Base-by-base conservation (phyloP, 2,113 vertebrate genomes). In the Nesogale talazaci region DNA sequence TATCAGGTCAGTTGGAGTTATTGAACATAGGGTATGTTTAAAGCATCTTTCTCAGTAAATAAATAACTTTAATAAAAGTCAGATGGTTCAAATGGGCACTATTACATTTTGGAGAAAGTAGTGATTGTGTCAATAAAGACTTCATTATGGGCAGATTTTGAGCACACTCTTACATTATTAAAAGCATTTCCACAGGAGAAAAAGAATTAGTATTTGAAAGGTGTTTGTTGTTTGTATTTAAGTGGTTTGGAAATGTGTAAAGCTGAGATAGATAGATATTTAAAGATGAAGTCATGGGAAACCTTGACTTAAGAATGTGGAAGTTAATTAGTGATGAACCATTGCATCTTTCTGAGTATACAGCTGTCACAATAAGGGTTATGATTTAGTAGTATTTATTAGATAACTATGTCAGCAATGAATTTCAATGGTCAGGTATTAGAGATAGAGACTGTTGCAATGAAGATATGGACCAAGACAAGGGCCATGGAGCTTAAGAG, bases 221-320 rank as follows among this genome's bases (percentile, higher is more conserved):
- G 31, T 56, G 11, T 15, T 74, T 69, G 59, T 74, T 69, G 59
- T 23, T 86, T 90, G 56, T 25, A 67, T 72, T 94, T 81, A n/a
- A 74, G 56, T 83, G 17, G 72, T 83, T 80, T 80, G 77, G 16
- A 61, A 78, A 11, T 72, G 81, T 82, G 9, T 82, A 22, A 77
- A 85, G 20, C 57, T 46, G 42, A 23, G 19, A 40, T 72, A 76
- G 25, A 52, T 6, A 92, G 38, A 57, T 34, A 77, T 8, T 83
- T 22, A 95, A 89, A 79, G 19, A 69, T 7, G 46, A 93, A 86
- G 90, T 88, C 67, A 94, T 89, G 22, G n/a, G 42, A 80, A 80
- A 1, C 4, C 90, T 81, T 94, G 59, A 80, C 46, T 46, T 72
- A 90, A 3, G 12, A 94, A 72, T 88, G 4, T 46, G 12, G 9